Conservation (phyloP, 1,140 invertebrate species). For the Macrocentrus cingulum region DNA sequence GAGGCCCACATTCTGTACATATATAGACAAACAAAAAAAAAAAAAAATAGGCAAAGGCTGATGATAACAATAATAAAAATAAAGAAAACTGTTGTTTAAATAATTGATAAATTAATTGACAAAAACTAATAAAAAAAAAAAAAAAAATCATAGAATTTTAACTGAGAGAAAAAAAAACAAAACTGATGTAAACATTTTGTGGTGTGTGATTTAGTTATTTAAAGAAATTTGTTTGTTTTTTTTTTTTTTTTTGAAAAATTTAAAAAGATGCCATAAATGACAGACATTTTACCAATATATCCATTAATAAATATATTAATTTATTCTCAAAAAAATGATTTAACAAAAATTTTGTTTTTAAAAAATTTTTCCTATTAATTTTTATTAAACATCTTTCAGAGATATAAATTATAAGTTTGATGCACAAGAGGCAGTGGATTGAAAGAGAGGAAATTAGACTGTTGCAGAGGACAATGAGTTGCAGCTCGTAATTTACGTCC, state of each 20-base stretch:
- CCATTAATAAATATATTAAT: slow-evolving; percentile 60
- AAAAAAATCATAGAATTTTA: slow-evolving; percentile 1
- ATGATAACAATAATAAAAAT: neutral
- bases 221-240: too few relatives aligned
- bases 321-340: slow-evolving; percentile 55
- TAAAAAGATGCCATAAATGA: slow-evolving; percentile 43
- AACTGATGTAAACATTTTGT: slow-evolving; percentile 5
- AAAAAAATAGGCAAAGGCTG: neutral
- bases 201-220: neutral
- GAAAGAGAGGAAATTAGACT: neutral
- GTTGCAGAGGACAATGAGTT: slow-evolving; percentile 32
- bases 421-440: neutral
- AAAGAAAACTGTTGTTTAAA: neutral
- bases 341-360: too few relatives aligned
- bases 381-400: too few relatives aligned
- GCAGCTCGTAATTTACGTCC: slow-evolving; percentile 32
- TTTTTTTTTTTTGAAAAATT: too few relatives aligned
- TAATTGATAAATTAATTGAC: slow-evolving; percentile 7
- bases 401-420: neutral
- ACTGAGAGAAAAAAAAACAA: neutral
- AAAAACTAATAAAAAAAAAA: neutral
- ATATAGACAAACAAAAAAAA: neutral
- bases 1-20: slow-evolving; percentile 8
- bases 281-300: slow-evolving; percentile 52
- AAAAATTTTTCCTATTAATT: too few relatives aligned